These are phyloP conservation scores for Ladona fulva DNA, from an alignment of 1,140 invertebrate species.

Conservation along the genomic window DNA sequence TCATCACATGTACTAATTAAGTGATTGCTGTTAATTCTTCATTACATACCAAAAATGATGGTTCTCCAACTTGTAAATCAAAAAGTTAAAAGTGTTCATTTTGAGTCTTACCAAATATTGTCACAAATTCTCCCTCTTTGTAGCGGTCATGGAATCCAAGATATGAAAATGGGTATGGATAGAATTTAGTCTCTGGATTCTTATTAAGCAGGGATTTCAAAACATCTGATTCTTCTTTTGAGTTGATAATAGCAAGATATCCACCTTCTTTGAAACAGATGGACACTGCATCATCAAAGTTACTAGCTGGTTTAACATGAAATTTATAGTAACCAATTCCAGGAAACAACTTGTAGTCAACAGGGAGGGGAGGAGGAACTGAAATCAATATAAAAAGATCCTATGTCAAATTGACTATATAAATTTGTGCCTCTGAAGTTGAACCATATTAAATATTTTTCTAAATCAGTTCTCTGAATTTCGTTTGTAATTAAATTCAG, in stretches of 20 bases:
- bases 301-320: not conserved
- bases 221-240: slow-evolving; percentile 30
- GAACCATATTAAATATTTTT: no score
- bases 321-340: not conserved
- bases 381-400: no score
- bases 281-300: slow-evolving; percentile 32
- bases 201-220: slow-evolving; percentile 20
- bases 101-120: slow-evolving; percentile 29
- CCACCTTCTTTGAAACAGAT: slow-evolving; percentile 35
- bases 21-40: no score
- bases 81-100: no score
- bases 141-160: slow-evolving; percentile 37
- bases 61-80: no score
- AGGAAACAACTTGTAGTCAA: not conserved
- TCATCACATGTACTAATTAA: no score
- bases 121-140: slow-evolving; percentile 35
- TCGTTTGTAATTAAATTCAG: no score
- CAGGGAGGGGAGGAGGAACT: not conserved
- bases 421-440: no score
- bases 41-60: no score
- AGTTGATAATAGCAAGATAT: slow-evolving; percentile 36
- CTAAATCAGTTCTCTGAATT: no score
- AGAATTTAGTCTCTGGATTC: not conserved
- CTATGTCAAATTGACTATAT: no score
- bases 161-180: slow-evolving; percentile 24